phyloP scores from a whole-genome alignment of 2,113 vertebrate species.

The Hypocryptadius cinnamomeus region DNA sequence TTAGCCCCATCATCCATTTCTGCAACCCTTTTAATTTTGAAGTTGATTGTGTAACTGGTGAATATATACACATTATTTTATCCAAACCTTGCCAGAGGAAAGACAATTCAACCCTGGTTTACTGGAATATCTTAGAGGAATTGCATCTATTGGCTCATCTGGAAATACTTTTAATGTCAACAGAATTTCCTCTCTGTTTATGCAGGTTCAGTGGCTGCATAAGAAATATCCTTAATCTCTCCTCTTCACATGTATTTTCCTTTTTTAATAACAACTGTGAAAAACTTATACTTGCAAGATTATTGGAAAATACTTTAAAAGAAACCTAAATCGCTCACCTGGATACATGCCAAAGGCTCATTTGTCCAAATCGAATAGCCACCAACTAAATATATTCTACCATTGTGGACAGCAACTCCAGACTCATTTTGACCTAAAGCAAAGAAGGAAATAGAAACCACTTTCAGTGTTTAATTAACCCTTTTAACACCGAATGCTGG shows the following conservation, averaged over 20 bases:
- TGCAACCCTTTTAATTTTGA: background rate
- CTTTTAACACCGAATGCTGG: background rate
- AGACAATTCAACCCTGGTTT: background rate
- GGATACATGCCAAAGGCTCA: slow-evolving; percentile 95
- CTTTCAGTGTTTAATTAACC: slow-evolving; percentile 51
- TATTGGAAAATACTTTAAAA: slow-evolving; percentile 43
- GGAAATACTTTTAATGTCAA: background rate
- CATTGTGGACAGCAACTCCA: slow-evolving; percentile 90
- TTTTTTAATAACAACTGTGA: slow-evolving; percentile 1
- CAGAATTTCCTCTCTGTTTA: background rate
- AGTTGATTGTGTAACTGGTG: background rate
- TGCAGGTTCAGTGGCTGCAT: background rate
- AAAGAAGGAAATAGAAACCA: slow-evolving; percentile 44
- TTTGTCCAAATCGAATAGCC: slow-evolving; percentile 99
- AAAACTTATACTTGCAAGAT: slow-evolving; percentile 32
- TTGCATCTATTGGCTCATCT: background rate
- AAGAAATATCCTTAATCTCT: background rate
- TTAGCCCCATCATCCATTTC: background rate
- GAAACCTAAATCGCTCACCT: slow-evolving; percentile 76
- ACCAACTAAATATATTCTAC: slow-evolving; percentile 96
- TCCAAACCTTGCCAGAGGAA: background rate
- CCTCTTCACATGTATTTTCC: background rate
- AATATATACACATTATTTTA: background rate
- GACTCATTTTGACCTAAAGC: slow-evolving; percentile 93
- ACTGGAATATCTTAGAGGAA: background rate